Base-by-base conservation (phyloP, 2,888 invertebrate species). In the Megalurothrips usitatus region DNA sequence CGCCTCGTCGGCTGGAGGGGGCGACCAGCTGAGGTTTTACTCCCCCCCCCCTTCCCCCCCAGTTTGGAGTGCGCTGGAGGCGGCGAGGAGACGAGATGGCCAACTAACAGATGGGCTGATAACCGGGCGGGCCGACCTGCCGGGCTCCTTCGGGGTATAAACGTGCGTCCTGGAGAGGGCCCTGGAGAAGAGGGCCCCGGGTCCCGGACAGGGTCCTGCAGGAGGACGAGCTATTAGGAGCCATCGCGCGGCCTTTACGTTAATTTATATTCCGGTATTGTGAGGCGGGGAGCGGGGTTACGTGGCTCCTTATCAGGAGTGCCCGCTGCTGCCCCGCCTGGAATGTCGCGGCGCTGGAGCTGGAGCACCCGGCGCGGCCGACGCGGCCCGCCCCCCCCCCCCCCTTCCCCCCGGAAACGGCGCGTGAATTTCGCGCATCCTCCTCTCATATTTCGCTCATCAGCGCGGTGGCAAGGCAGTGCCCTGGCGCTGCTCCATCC, bases 381-480 rank as follows among this genome's bases (percentile, higher is more conserved):
- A 17, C 1, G 52, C 52, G 52, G 52, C 8, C 52, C 52, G 17
- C 8, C 12, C 52, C 12, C 52, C 49, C 9, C 49, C 52, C 1
- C 52, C 52, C 52, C 52, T 52, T 52, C 52, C 52, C 14, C 58
- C 58, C 58, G 58, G 58, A 58, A 58, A 58, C 58, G 58, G 58
- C 23, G 12, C 68, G 68, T 75, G 26, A 75, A 26, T 75, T 75
- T 75, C 26, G 68, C 68, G 26, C n/a, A n/a, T n/a, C n/a, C n/a
- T n/a, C n/a, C n/a, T 75, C 68, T 75, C 68, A 26, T 75, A 75
- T 75, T 75, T 75, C 68, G 68, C 68, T 75, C 68, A 75, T 75
- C 68, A 75, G 68, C 10, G 58, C 17, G 58, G 58, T 17, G 58
- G 19, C 58, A n/a, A n/a, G 14, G 52, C 52, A 6, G 2, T 6